Evolutionary conservation across 1,140 invertebrate species (phyloP).

Genomic region (Radopholus similis): DNA sequence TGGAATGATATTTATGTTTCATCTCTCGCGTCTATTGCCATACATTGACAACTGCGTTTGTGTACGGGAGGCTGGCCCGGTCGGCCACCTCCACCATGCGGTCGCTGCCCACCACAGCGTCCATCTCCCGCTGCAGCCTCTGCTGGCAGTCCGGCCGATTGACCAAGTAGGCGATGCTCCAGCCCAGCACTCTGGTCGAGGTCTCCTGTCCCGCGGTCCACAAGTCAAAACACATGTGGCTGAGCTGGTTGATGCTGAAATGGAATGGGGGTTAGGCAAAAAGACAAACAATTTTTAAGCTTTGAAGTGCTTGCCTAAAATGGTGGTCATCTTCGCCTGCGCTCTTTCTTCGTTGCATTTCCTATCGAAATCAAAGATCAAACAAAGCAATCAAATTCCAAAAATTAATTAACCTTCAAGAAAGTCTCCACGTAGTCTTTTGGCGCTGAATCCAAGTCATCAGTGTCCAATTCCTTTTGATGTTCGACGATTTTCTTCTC

Average conservation of each 20-base stretch:
- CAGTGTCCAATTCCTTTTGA: no score
- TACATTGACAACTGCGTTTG: conserved; percentile 26
- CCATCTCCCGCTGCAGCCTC: conserved; percentile 20
- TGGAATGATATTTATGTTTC: background rate
- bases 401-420: background rate
- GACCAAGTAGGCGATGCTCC: conserved; percentile 78
- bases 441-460: background rate
- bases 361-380: background rate
- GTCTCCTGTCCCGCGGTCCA: conserved; percentile 68
- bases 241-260: background rate
- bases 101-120: conserved; percentile 4
- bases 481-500: conserved; percentile 7
- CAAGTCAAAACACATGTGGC: conserved; percentile 17
- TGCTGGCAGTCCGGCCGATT: conserved; percentile 70
- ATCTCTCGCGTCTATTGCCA: background rate
- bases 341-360: conserved; percentile 11
- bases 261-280: background rate
- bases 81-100: background rate
- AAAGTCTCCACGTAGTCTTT: conserved; percentile 12
- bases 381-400: background rate
- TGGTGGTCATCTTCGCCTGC: background rate
- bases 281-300: no score
- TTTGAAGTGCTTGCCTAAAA: no score
- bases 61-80: conserved; percentile 1
- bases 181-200: conserved; percentile 75